phyloP scores from a whole-genome alignment of 2,797 vertebrate species.

The Halcyon smyrnensis region DNA sequence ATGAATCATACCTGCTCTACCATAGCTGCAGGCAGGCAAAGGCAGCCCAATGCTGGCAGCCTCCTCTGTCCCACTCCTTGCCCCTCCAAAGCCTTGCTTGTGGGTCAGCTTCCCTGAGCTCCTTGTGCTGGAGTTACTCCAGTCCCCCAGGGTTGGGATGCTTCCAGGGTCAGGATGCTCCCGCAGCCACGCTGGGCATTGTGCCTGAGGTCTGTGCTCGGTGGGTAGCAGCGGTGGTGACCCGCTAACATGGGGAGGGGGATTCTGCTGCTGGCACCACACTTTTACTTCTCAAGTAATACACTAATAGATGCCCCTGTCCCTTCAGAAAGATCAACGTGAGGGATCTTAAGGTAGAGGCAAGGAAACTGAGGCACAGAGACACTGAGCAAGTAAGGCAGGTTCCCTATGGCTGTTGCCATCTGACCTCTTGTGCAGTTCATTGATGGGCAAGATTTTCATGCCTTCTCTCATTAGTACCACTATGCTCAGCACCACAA shows the following conservation, averaged over 20 bases:
- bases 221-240: rapidly evolving
- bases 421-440: rapidly evolving
- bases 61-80: not conserved
- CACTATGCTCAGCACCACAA: not conserved
- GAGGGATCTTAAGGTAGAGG: not conserved
- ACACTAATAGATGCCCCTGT: not conserved
- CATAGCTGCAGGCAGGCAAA: not conserved
- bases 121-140: not conserved
- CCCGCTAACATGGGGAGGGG: not conserved
- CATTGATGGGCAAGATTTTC: not conserved
- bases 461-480: not conserved
- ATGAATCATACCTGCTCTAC: constrained; percentile 55
- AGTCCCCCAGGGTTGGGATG: rapidly evolving
- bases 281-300: not conserved
- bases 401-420: not conserved
- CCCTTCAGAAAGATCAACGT: rapidly evolving
- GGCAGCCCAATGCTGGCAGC: rapidly evolving
- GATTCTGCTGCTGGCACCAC: not conserved
- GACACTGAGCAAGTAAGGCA: not conserved
- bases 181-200: rapidly evolving
- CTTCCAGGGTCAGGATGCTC: not conserved
- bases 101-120: not conserved
- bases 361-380: not conserved
- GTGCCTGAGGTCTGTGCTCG: not conserved
- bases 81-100: not conserved